Conservation (phyloP, 2,888 invertebrate species). For the Eupithecia pulchellata region DNA sequence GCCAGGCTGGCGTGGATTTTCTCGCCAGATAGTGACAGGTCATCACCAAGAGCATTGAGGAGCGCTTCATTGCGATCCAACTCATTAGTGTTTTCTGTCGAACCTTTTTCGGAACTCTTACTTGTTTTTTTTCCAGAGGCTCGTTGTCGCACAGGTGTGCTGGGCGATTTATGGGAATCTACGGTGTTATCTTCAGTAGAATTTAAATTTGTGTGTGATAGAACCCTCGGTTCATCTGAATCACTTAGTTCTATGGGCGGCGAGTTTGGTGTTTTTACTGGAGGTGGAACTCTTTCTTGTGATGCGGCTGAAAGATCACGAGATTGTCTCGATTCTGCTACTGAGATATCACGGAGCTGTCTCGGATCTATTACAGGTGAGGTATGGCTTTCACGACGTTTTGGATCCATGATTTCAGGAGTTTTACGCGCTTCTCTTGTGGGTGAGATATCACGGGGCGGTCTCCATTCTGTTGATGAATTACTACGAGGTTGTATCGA, state of each 20-base stretch:
- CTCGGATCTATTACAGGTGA: neutral
- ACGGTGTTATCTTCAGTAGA: neutral
- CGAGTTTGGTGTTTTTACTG: neutral
- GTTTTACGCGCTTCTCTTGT: neutral
- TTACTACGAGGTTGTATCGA: neutral
- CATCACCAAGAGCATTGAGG: slow-evolving; percentile 26
- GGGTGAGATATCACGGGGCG: slow-evolving; percentile 1
- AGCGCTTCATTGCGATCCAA: slow-evolving; percentile 16
- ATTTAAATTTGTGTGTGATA: neutral
- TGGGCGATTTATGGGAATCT: neutral
- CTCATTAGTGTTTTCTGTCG: slow-evolving; percentile 4
- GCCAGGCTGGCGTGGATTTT: slow-evolving; percentile 20
- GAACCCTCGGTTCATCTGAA: neutral
- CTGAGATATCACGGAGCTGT: neutral
- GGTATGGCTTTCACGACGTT: neutral
- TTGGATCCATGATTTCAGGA: neutral
- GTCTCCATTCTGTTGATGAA: neutral
- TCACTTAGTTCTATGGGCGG: neutral
- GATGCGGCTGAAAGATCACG: neutral
- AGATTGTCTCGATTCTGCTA: neutral
- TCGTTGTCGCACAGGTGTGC: neutral
- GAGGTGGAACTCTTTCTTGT: neutral
- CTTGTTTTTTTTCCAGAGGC: neutral
- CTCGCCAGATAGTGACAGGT: slow-evolving; percentile 21
- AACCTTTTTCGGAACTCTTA: neutral